phyloP scores from a whole-genome alignment of 2,888 invertebrate species.

The Blera fallax region DNA sequence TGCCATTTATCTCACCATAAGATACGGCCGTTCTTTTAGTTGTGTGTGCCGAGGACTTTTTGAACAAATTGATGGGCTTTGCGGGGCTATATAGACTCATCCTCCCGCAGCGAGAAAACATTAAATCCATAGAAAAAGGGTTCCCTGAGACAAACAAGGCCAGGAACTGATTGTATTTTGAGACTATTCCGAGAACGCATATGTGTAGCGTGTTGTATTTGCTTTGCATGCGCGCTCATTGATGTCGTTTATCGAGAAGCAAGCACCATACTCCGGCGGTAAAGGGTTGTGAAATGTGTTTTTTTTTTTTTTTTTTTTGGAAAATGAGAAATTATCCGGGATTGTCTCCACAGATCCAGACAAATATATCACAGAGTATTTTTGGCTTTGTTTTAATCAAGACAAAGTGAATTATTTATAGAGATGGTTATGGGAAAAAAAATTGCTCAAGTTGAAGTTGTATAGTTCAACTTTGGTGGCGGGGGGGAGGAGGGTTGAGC shows the following conservation, averaged over 20 bases:
- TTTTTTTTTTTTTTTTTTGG: no score
- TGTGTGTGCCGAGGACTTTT: slow-evolving; percentile 33
- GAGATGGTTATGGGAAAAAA: slow-evolving; percentile 39
- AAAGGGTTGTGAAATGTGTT: slow-evolving; percentile 39
- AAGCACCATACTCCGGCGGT: not conserved
- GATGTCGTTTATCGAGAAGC: slow-evolving; percentile 13
- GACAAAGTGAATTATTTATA: slow-evolving; percentile 72
- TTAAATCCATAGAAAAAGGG: slow-evolving; percentile 28
- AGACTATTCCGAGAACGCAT: slow-evolving; percentile 41
- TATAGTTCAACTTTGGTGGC: no score
- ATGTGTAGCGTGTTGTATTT: slow-evolving; percentile 40
- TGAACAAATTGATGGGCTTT: slow-evolving; percentile 67
- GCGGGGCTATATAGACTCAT: slow-evolving; percentile 21
- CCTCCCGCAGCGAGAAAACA: slow-evolving; percentile 2
- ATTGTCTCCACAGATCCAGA: slow-evolving; percentile 71
- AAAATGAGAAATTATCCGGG: slow-evolving; percentile 68
- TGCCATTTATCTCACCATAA: slow-evolving; percentile 71
- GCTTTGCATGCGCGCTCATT: slow-evolving; percentile 33
- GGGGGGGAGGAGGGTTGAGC: not conserved
- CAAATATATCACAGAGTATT: slow-evolving; percentile 67
- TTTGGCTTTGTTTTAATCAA: slow-evolving; percentile 69
- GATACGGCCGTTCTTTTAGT: slow-evolving; percentile 35
- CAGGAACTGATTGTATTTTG: slow-evolving; percentile 34
- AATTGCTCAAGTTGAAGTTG: not conserved
- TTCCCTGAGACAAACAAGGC: slow-evolving; percentile 10